These are phyloP conservation scores for Notiomystis cincta DNA, from an alignment of 2,113 vertebrate species.

Conservation along the genomic window DNA sequence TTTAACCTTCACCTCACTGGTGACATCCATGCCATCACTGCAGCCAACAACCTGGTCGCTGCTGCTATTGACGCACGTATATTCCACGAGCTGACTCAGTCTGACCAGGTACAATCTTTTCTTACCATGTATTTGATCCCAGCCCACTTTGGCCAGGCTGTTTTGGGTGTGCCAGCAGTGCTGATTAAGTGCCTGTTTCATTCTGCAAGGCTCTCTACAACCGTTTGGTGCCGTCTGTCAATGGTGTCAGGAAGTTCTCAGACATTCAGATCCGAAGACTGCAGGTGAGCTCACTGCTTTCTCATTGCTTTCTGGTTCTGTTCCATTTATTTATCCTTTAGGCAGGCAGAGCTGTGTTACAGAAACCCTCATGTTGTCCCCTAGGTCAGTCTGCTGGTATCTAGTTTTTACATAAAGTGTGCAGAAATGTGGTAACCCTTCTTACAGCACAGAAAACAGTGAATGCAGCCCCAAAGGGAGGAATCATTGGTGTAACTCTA, in stretches of 20 bases:
- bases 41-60: slow-evolving; percentile 93
- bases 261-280: slow-evolving; percentile 89
- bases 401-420: background rate
- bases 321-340: background rate
- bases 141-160: background rate
- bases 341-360: background rate
- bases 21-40: slow-evolving; percentile 97
- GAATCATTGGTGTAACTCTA: background rate
- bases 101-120: slow-evolving; percentile 82
- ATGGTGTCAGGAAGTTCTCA: slow-evolving; percentile 84
- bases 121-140: background rate
- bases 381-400: background rate
- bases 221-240: slow-evolving; percentile 86
- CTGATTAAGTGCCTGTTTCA: background rate
- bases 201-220: slow-evolving; percentile 84
- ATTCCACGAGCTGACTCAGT: slow-evolving; percentile 91
- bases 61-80: slow-evolving; percentile 92
- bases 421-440: background rate
- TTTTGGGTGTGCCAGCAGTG: background rate
- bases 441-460: background rate
- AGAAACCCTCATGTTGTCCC: background rate
- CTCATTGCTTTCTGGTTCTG: background rate
- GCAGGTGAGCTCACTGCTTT: slow-evolving; percentile 69
- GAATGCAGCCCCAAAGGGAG: background rate
- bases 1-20: slow-evolving; percentile 99